Evolutionary conservation across 2,113 vertebrate species (phyloP).

Genomic region (Sinocyclocheilus maitianheensis): DNA sequence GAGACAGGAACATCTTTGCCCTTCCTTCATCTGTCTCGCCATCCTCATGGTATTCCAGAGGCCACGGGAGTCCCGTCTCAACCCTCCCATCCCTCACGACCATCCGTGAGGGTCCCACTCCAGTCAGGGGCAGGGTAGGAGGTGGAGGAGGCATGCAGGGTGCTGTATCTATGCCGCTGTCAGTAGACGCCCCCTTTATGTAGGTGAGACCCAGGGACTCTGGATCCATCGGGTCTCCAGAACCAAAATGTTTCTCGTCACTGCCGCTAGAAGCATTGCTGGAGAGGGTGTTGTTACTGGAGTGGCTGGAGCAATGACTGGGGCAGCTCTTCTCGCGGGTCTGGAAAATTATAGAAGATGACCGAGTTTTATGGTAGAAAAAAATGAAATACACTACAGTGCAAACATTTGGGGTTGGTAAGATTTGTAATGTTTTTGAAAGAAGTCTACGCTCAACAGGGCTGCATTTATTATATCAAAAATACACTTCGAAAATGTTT

Average conservation of each 20-base stretch:
- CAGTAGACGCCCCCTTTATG: conserved; percentile 84
- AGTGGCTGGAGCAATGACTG: conserved; percentile 79
- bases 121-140: conserved; percentile 68
- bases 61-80: conserved; percentile 72
- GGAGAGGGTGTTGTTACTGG: conserved; percentile 84
- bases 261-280: conserved; percentile 84
- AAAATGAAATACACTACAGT: not conserved
- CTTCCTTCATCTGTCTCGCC: conserved; percentile 56
- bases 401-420: not conserved
- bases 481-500: too few relatives aligned
- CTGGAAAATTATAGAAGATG: conserved; percentile 61
- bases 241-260: conserved; percentile 83
- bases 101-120: conserved; percentile 68
- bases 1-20: conserved; percentile 73
- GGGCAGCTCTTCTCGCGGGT: conserved; percentile 74
- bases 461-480: too few relatives aligned
- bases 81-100: conserved; percentile 66
- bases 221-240: conserved; percentile 83
- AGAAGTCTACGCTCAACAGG: too few relatives aligned
- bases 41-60: conserved; percentile 66
- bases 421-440: not conserved
- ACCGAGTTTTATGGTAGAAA: not conserved
- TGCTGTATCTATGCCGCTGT: conserved; percentile 85
- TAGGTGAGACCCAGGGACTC: conserved; percentile 82
- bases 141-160: conserved; percentile 76